A percentile compares a stretch with the other conserved stretches of the same genome.
These are phyloP conservation scores for Belgica antarctica DNA, from an alignment of 2,888 invertebrate species.

Conservation along the genomic window DNA sequence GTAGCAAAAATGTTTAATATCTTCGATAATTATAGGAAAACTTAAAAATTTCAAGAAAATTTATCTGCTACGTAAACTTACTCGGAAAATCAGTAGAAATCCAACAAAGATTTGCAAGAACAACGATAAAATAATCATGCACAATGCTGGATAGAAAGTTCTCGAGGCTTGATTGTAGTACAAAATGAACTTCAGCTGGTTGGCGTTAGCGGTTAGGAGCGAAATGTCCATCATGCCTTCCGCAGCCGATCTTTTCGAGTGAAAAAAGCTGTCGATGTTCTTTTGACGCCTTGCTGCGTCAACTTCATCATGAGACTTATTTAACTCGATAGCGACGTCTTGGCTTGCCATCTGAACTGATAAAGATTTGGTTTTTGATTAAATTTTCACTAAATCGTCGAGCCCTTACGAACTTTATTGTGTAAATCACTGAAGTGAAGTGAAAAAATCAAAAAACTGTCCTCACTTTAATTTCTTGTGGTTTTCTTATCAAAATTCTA, in stretches of 20 bases:
- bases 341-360: too few relatives aligned
- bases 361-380: too few relatives aligned
- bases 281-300: constrained; percentile 22
- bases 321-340: constrained; percentile 59
- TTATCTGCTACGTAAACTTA: constrained; percentile 21
- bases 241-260: constrained; percentile 23
- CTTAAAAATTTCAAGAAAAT: neutral
- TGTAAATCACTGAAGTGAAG: too few relatives aligned
- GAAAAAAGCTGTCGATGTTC: constrained; percentile 4
- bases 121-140: constrained; percentile 28
- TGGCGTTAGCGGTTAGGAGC: constrained; percentile 34
- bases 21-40: neutral
- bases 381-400: too few relatives aligned
- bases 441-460: too few relatives aligned
- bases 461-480: too few relatives aligned
- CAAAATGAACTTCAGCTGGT: constrained; percentile 40
- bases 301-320: constrained; percentile 56
- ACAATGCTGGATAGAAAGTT: constrained; percentile 29
- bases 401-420: too few relatives aligned
- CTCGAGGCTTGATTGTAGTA: constrained; percentile 25
- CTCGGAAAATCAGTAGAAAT: constrained; percentile 34
- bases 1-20: neutral
- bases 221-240: constrained; percentile 41
- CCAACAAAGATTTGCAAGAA: constrained; percentile 36
- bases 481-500: too few relatives aligned